These are phyloP conservation scores for Ecdyonurus torrentis DNA, from an alignment of 2,888 invertebrate genomes.

Conservation along the genomic window DNA sequence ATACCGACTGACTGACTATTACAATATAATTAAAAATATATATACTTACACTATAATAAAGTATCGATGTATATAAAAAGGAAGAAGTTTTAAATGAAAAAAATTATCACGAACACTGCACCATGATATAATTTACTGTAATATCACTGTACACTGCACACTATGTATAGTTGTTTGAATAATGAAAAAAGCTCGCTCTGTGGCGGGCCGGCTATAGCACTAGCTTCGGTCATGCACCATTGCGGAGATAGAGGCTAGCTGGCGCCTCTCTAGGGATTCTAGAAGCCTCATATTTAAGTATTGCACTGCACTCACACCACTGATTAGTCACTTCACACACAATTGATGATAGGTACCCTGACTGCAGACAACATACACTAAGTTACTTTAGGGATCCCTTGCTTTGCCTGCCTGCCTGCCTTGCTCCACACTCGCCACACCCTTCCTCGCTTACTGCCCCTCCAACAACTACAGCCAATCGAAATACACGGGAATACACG, in stretches of 20 bases:
- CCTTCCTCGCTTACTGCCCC: conserved; percentile 6
- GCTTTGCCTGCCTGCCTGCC: too few species aligned
- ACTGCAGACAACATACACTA: too few species aligned
- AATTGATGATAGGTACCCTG: too few species aligned
- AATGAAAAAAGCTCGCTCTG: background rate
- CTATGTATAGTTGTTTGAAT: too few species aligned
- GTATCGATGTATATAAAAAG: background rate
- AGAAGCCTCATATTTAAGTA: background rate
- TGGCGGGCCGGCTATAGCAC: background rate
- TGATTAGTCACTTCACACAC: too few species aligned
- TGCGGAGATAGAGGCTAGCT: background rate
- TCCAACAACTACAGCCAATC: background rate
- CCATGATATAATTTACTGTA: too few species aligned
- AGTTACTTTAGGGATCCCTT: too few species aligned
- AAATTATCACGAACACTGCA: background rate
- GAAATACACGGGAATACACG: conserved; percentile 1
- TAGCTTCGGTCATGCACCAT: background rate
- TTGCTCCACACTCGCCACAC: conserved; percentile 9
- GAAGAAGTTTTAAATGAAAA: background rate
- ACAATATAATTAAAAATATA: background rate
- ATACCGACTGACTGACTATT: background rate
- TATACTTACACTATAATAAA: background rate
- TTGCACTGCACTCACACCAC: too few species aligned
- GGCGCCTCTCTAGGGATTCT: background rate
- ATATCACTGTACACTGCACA: too few species aligned